Evolutionary conservation across 2,888 invertebrate genomes (phyloP), one percentile per base, ranked within the genome.

Genomic region (Eristalinus aeneus): DNA sequence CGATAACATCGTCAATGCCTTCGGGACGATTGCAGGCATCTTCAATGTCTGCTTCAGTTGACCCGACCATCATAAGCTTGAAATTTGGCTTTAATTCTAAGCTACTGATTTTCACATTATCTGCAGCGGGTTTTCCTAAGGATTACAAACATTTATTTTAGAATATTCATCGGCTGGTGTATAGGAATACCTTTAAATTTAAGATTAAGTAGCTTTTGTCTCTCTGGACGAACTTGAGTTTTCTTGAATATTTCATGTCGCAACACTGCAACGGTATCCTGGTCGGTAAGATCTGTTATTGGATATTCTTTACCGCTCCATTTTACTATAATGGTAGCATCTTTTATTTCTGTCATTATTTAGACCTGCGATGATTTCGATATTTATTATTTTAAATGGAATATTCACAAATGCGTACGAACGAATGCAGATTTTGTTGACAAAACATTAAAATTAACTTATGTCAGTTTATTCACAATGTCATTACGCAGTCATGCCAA

Each of bases 51-150:
- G 98, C 97, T 91, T 99, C 99, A 2, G 97, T 93, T 0, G 98
- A 98, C 0, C 99, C 99, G 95, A 99, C 98, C 96, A 99, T 96
- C 98, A 99, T 98, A 11, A 99, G 94, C 92, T 98, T 98, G 88
- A 97, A 96, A 75, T 97, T 97, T 0, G 96, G 95, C 91, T 98
- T 98, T 32, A 98, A 93, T 89, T 96, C 96, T 82, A 98, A 91
- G 67, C 95, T 94, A 0, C 95, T 94, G n/a, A 98, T 93, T 63
- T 94, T 94, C 88, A 95, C 95, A 88, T 96, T 96, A 92, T 98
- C 97, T 64, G 95, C 94, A 0, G 97, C 96, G 65, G 95, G 94
- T 94, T 98, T 98, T 16, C 98, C 98, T 97, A 90, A 23, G 89
- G 88, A 79, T 64, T 12, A 77, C 58, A 56, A 36, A 68, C 32